Conservation (phyloP, 2,888 invertebrate species). For the Idaea aversata region DNA sequence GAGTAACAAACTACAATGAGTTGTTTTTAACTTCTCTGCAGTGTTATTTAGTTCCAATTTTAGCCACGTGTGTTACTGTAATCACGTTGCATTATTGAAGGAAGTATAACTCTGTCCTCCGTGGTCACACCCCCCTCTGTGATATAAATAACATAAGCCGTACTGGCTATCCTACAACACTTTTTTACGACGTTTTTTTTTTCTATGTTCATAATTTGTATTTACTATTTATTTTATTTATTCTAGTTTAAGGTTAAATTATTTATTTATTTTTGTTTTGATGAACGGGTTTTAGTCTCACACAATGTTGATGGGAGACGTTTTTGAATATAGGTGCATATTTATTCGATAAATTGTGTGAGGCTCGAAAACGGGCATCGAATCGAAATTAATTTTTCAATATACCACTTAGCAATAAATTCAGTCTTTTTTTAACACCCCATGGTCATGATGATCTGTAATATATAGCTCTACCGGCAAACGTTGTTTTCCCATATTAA, state of each 20-base stretch:
- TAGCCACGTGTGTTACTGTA: too few species aligned
- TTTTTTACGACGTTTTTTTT: constrained; percentile 47
- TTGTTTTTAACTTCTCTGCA: background rate
- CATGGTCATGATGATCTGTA: background rate
- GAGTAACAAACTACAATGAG: background rate
- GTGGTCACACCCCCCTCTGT: background rate
- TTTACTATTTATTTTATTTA: constrained; percentile 40
- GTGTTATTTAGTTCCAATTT: background rate
- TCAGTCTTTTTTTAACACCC: constrained; percentile 10
- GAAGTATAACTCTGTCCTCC: background rate
- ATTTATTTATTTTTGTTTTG: constrained; percentile 58
- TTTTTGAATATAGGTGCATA: constrained; percentile 74
- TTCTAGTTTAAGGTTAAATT: constrained; percentile 54
- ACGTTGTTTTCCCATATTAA: too few species aligned
- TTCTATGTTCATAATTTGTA: constrained; percentile 41
- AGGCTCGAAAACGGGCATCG: constrained; percentile 49
- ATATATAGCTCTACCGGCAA: too few species aligned
- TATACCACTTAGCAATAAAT: constrained; percentile 24
- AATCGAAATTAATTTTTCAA: constrained; percentile 30
- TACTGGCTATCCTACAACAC: constrained; percentile 47
- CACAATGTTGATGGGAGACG: constrained; percentile 67
- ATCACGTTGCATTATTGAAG: background rate
- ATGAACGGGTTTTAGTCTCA: constrained; percentile 51
- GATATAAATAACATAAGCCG: constrained; percentile 15
- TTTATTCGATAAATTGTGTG: constrained; percentile 66